Conservation (phyloP, 1,140 invertebrate genomes). For the Calliphora vicina region DNA sequence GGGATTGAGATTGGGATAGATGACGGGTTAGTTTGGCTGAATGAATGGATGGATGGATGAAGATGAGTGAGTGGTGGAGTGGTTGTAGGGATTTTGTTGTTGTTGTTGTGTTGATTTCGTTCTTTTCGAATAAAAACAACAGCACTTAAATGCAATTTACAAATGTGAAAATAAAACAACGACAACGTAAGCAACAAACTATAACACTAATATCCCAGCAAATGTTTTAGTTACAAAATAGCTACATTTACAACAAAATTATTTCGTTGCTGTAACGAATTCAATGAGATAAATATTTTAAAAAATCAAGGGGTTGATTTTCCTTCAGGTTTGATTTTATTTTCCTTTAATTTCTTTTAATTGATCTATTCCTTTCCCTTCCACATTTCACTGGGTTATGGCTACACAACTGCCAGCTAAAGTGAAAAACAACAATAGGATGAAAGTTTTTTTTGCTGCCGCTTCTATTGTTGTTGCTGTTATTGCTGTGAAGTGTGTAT, state of each 20-base stretch:
- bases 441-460: not conserved
- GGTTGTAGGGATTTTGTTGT: not conserved
- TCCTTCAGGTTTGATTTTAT: too few species aligned
- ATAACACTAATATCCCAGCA: not conserved
- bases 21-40: not conserved
- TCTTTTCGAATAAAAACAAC: slow-evolving; percentile 17
- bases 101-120: not conserved
- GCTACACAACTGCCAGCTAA: not conserved
- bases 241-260: too few species aligned
- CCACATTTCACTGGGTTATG: too few species aligned
- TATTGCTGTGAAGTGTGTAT: not conserved
- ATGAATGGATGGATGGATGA: slow-evolving; percentile 12
- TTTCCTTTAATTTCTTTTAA: too few species aligned
- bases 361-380: too few species aligned
- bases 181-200: not conserved
- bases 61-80: not conserved
- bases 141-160: slow-evolving; percentile 32
- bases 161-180: slow-evolving; percentile 14
- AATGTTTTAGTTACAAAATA: too few species aligned
- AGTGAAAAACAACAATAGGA: slow-evolving; percentile 15
- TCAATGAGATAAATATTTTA: too few species aligned
- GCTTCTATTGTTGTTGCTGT: not conserved
- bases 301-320: too few species aligned
- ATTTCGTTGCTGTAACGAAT: too few species aligned
- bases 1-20: not conserved